A percentile compares a stretch with the other conserved stretches of the same genome.
Evolutionary conservation across 1,140 invertebrate species (phyloP).

Genomic region (Thaumetopoea pityocampa): DNA sequence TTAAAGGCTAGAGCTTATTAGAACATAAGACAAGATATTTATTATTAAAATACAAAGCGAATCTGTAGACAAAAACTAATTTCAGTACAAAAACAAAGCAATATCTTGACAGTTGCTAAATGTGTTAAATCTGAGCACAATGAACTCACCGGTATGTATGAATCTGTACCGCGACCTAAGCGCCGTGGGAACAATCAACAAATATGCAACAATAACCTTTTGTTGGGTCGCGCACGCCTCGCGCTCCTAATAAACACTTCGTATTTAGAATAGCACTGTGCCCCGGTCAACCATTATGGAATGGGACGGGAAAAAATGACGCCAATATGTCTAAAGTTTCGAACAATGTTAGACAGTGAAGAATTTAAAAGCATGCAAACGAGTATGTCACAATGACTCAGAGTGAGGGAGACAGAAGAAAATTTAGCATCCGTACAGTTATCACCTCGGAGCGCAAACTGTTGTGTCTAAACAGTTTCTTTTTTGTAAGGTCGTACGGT

Average conservation of each 20-base stretch:
- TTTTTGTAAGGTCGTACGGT: constrained; percentile 23
- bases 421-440: constrained; percentile 42
- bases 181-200: constrained; percentile 50
- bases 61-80: no score
- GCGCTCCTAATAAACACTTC: constrained; percentile 10
- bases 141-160: constrained; percentile 21
- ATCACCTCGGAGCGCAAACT: constrained; percentile 45
- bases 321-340: constrained; percentile 29
- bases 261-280: constrained; percentile 4
- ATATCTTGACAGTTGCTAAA: not conserved
- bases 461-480: constrained; percentile 17
- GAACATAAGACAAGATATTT: no score
- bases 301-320: constrained; percentile 5
- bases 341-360: constrained; percentile 14
- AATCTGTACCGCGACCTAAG: constrained; percentile 22
- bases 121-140: constrained; percentile 13
- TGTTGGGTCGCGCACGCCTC: constrained; percentile 25
- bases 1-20: no score
- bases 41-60: no score
- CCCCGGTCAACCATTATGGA: not conserved
- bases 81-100: not conserved
- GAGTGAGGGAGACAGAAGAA: no score
- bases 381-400: constrained; percentile 37
- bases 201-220: constrained; percentile 61
- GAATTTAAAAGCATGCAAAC: constrained; percentile 41